Evolutionary conservation across 2,797 vertebrate species (phyloP).

Genomic region (Phoeniculus purpureus): DNA sequence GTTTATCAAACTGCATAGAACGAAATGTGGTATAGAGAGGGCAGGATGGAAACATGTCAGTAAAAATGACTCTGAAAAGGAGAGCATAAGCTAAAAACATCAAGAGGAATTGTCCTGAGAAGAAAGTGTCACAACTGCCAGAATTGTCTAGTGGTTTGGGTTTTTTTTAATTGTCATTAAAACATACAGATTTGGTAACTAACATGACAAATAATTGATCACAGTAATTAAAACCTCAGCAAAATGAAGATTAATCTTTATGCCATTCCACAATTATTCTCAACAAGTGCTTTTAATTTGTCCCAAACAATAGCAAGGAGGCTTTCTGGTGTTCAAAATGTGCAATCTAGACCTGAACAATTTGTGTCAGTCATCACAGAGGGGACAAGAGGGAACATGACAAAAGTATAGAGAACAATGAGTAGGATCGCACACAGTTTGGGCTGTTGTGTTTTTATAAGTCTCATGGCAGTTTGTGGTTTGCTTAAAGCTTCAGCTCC

Average conservation of each 20-base stretch:
- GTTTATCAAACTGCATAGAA: neutral
- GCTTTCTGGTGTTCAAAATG: neutral
- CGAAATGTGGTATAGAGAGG: neutral
- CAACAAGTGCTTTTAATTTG: neutral
- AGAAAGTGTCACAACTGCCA: neutral
- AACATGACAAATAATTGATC: neutral
- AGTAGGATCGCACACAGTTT: neutral
- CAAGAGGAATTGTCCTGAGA: neutral
- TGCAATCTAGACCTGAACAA: neutral
- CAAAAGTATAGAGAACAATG: neutral
- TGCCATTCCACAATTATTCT: constrained; percentile 4
- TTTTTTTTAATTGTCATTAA: neutral
- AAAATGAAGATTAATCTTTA: neutral
- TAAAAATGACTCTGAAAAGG: neutral
- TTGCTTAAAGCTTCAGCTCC: constrained; percentile 2
- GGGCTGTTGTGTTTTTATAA: neutral
- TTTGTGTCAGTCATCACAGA: constrained; percentile 22
- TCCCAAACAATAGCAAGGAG: constrained; percentile 4
- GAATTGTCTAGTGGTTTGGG: neutral
- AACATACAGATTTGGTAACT: neutral
- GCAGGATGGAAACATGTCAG: neutral
- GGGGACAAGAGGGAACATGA: neutral
- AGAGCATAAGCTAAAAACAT: neutral
- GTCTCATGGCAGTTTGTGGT: neutral
- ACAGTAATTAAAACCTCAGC: neutral